Conservation (phyloP, 2,888 invertebrate genomes). For the Alitta virens region DNA sequence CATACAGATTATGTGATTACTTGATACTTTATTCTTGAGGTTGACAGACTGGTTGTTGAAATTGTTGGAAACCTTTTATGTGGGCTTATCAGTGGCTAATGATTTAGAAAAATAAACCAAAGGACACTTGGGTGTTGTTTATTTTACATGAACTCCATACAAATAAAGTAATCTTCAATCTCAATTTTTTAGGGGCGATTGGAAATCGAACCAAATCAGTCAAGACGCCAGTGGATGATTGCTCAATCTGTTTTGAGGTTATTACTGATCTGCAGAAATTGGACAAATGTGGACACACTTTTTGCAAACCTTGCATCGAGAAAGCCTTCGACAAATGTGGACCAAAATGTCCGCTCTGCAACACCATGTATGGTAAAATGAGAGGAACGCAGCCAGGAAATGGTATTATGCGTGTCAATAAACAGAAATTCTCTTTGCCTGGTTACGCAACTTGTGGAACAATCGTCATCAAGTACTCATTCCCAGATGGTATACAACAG, state of each 20-base stretch:
- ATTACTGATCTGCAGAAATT: slow-evolving; percentile 22
- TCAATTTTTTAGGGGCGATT: no score
- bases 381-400: slow-evolving; percentile 38
- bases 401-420: neutral
- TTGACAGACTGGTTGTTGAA: no score
- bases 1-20: no score
- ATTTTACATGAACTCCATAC: no score
- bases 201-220: no score
- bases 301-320: slow-evolving; percentile 38
- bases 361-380: slow-evolving; percentile 34
- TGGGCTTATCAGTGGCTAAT: no score
- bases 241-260: slow-evolving; percentile 35
- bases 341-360: slow-evolving; percentile 38
- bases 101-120: no score
- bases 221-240: no score
- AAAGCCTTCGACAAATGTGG: slow-evolving; percentile 33
- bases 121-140: no score
- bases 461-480: slow-evolving; percentile 44
- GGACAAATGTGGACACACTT: slow-evolving; percentile 34
- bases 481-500: slow-evolving; percentile 35
- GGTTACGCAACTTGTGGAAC: slow-evolving; percentile 14
- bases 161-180: no score
- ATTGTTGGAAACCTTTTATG: no score
- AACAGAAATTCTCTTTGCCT: slow-evolving; percentile 27
- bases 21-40: no score